phyloP scores from a whole-genome alignment of 2,888 invertebrate species.

The Acleris sparsana region DNA sequence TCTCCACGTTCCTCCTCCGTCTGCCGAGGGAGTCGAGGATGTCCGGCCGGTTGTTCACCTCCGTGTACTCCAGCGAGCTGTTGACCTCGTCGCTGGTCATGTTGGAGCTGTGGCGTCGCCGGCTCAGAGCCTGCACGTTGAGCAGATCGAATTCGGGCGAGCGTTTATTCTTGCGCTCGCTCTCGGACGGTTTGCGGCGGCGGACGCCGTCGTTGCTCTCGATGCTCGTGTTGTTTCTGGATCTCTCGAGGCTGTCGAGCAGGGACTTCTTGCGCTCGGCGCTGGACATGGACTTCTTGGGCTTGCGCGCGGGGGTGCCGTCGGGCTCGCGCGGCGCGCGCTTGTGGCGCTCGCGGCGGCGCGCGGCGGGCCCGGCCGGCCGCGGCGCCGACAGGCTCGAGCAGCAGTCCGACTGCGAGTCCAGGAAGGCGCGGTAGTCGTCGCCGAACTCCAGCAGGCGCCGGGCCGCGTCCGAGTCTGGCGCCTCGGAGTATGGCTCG shows the following conservation, averaged over 20 bases:
- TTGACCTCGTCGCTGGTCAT: constrained; percentile 78
- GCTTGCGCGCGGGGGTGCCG: constrained; percentile 71
- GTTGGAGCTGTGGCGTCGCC: constrained; percentile 76
- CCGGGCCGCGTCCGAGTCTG: constrained; percentile 93
- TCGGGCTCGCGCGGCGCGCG: constrained; percentile 69
- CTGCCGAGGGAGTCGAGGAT: constrained; percentile 73
- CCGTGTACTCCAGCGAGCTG: constrained; percentile 77
- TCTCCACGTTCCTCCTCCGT: constrained; percentile 58
- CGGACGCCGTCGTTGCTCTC: constrained; percentile 75
- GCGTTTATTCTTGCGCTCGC: constrained; percentile 70
- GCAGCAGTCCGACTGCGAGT: constrained; percentile 95
- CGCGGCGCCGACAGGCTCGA: constrained; percentile 88
- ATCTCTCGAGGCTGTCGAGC: constrained; percentile 76
- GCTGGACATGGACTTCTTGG: constrained; percentile 79
- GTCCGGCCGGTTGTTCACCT: constrained; percentile 77
- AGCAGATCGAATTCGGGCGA: constrained; percentile 76
- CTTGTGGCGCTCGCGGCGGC: constrained; percentile 69
- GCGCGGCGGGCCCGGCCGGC: constrained; percentile 63
- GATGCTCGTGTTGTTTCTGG: constrained; percentile 76
- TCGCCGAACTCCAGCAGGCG: constrained; percentile 93
- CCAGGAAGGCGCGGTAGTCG: constrained; percentile 94
- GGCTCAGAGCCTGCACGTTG: constrained; percentile 70
- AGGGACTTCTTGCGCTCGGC: constrained; percentile 78
- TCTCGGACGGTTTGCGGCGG: constrained; percentile 69
- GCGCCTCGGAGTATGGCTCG: constrained; percentile 93